These are phyloP conservation scores for Teleogryllus oceanicus DNA, from an alignment of 2,888 invertebrate species.

Conservation along the genomic window DNA sequence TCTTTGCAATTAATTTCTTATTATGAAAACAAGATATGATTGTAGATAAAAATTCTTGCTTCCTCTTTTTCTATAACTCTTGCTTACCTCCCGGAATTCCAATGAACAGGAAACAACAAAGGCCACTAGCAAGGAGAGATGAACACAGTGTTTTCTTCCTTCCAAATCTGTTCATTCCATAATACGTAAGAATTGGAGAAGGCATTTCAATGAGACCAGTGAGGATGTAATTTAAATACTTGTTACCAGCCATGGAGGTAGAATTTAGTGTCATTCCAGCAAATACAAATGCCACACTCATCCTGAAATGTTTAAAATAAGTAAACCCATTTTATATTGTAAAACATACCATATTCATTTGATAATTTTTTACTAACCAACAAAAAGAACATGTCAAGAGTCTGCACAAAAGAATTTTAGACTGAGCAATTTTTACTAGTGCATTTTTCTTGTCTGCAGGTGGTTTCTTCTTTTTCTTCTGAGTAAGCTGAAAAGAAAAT, in stretches of 20 bases:
- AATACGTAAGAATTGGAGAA: slow-evolving; percentile 36
- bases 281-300: slow-evolving; percentile 40
- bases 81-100: slow-evolving; percentile 56
- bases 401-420: slow-evolving; percentile 21
- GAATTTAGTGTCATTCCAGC: slow-evolving; percentile 42
- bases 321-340: too few relatives aligned
- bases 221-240: slow-evolving; percentile 40
- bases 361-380: not conserved
- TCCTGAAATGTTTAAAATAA: slow-evolving; percentile 36
- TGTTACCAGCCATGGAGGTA: slow-evolving; percentile 40
- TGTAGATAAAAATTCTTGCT: too few relatives aligned
- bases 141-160: slow-evolving; percentile 36
- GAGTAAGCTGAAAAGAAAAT: slow-evolving; percentile 36
- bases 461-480: not conserved
- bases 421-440: not conserved
- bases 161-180: slow-evolving; percentile 36
- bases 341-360: too few relatives aligned
- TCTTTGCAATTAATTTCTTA: too few relatives aligned
- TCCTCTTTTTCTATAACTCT: too few relatives aligned
- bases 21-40: too few relatives aligned
- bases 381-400: slow-evolving; percentile 1
- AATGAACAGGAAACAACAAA: slow-evolving; percentile 55
- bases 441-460: not conserved
- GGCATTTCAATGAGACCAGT: slow-evolving; percentile 40
- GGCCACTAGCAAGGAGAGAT: slow-evolving; percentile 39